Evolutionary conservation across 2,888 invertebrate species (phyloP), one percentile per base, ranked within the genome.

Genomic region (Aspidiotus destructor): DNA sequence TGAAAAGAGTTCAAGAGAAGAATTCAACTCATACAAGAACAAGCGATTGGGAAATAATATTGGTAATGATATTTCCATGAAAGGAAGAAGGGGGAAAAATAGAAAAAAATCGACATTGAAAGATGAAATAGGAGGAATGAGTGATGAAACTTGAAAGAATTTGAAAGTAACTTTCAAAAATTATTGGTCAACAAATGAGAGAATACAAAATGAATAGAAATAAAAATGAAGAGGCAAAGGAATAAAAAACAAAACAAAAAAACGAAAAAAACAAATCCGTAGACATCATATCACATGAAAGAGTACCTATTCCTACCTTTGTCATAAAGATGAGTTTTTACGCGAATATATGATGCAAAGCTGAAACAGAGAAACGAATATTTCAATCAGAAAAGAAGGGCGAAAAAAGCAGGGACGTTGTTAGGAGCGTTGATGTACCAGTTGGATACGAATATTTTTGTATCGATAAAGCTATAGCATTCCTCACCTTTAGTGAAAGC

Each of bases 241-340:
- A 58, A 58, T 7, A 57, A 44, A 15, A 16, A 44, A 58, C 58
- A 48, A 42, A 48, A 41, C 10, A 57, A 58, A 57, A 8, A 65
- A 58, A 65, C 41, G 57, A 67, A 57, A 58, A 67, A 67, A 58
- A 58, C 44, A 58, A 67, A 16, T 57, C 60, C 41, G 42, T 67
- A 58, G 60, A 67, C 58, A 67, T 42, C 67, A 67, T 67, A 67
- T 67, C 67, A 67, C 67, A 67, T 67, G 67, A 42, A 28, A 48
- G 58, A 67, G 67, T 67, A 67, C 67, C 67, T 67, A 67, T 67
- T 67, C 60, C 67, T 67, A 67, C 67, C 67, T 67, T 67, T 67
- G 67, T 67, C 67, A 67, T 67, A 67, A 67, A 60, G 67, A 58
- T 67, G 58, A 44, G 48, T 58, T 67, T 67, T 67, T 67, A 67